These are phyloP conservation scores for Rhincodon typus DNA, from an alignment of 2,797 vertebrate genomes.

Conservation along the genomic window DNA sequence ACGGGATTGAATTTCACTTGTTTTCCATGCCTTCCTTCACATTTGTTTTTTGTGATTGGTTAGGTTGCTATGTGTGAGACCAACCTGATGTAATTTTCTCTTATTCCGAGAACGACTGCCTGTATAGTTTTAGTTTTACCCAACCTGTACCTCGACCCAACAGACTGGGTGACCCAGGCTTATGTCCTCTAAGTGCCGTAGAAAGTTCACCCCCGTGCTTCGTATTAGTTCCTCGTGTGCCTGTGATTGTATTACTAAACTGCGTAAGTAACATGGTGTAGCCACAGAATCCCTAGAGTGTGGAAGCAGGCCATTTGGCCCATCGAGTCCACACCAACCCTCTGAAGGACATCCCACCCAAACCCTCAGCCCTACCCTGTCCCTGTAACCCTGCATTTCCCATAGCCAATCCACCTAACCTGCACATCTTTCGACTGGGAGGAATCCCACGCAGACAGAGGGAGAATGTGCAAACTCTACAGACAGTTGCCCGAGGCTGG, in stretches of 20 bases:
- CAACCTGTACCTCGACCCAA: not conserved
- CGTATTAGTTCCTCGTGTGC: not conserved
- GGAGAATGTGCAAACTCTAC: too few species aligned
- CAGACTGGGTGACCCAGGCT: not conserved
- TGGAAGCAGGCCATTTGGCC: too few species aligned
- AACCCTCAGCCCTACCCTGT: too few species aligned
- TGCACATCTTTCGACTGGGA: too few species aligned
- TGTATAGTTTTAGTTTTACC: not conserved
- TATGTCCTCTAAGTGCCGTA: too few species aligned
- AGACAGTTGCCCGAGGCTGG: too few species aligned
- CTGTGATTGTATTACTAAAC: not conserved
- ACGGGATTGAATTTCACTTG: not conserved
- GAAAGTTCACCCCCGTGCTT: not conserved
- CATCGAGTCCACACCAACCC: too few species aligned
- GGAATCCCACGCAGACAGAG: too few species aligned
- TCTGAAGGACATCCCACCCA: too few species aligned
- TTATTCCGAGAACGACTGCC: not conserved
- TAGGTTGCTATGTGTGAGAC: not conserved
- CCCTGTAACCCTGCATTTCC: too few species aligned
- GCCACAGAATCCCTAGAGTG: too few species aligned
- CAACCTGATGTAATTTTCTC: not conserved
- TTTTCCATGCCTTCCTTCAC: not conserved
- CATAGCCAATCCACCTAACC: too few species aligned
- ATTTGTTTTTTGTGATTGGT: not conserved
- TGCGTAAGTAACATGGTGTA: not conserved